phyloP scores from a whole-genome alignment of 1,140 invertebrate genomes.

The Meloidogyne floridensis region DNA sequence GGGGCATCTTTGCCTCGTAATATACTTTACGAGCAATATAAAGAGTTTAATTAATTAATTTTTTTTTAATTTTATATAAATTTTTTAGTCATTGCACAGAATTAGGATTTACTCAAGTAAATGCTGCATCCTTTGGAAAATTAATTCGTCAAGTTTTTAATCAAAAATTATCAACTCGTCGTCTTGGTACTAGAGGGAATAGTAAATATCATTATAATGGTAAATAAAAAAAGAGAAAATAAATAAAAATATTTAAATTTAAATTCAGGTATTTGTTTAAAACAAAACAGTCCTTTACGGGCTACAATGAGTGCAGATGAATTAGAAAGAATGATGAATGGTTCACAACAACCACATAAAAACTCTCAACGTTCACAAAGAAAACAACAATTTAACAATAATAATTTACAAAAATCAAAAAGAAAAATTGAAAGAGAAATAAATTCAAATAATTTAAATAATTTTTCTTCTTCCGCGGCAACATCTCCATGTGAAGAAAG shows the following conservation, averaged over 20 bases:
- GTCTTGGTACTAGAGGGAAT: constrained; percentile 94
- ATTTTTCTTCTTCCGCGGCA: background rate
- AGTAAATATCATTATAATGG: constrained; percentile 99
- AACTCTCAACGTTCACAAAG: constrained; percentile 11
- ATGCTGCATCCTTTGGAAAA: constrained; percentile 98
- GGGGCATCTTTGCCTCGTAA: constrained; percentile 92
- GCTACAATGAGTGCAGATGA: constrained; percentile 31
- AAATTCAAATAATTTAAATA: background rate
- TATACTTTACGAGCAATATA: constrained; percentile 93
- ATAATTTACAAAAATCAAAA: constrained; percentile 4
- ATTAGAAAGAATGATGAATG: constrained; percentile 33
- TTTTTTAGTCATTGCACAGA: constrained; percentile 75
- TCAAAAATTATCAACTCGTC: constrained; percentile 86
- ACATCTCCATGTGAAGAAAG: background rate
- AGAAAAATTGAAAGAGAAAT: background rate
- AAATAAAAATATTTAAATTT: constrained; percentile 70
- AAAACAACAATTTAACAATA: background rate
- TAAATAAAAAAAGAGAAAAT: constrained; percentile 82
- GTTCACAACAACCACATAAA: constrained; percentile 12
- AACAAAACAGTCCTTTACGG: constrained; percentile 39
- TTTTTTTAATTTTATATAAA: background rate
- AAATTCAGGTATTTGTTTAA: constrained; percentile 45
- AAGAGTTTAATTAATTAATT: constrained; percentile 65
- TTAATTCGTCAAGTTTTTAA: constrained; percentile 92
- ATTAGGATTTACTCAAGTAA: constrained; percentile 92